Conservation (phyloP, 37 sponge, comb jelly and placozoan species). For the Tethya wilhelma region DNA sequence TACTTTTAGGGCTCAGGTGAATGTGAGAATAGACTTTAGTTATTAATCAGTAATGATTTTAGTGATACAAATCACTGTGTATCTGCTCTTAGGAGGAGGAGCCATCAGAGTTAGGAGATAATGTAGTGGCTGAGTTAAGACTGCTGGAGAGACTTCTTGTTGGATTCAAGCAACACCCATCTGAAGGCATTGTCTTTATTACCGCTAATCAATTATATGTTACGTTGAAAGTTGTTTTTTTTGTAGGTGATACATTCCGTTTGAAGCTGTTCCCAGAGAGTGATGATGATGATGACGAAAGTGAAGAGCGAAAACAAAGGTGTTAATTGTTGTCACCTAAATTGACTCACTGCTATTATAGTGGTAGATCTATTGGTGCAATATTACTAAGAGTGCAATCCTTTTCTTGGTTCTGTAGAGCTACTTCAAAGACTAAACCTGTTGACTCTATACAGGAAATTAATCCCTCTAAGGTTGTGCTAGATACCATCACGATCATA, state of each 20-base stretch:
- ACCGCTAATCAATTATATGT: no score
- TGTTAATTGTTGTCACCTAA: no score
- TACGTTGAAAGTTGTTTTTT: no score
- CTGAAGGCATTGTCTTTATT: no score
- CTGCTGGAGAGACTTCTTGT: slow-evolving; percentile 46
- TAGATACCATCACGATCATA: not conserved
- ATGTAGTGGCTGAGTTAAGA: slow-evolving; percentile 30
- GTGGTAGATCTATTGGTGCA: not conserved
- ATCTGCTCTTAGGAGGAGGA: not conserved
- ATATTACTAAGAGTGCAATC: not conserved
- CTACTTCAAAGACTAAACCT: not conserved
- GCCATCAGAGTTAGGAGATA: not conserved
- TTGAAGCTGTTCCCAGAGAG: slow-evolving; percentile 41
- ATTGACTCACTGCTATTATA: no score
- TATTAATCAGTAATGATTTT: no score
- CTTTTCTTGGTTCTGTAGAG: not conserved
- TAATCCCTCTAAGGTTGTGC: slow-evolving; percentile 26
- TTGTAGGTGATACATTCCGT: slow-evolving; percentile 35
- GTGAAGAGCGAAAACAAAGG: not conserved
- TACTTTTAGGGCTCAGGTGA: not conserved
- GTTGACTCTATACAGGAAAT: not conserved
- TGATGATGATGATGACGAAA: slow-evolving; percentile 32
- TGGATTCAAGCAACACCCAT: slow-evolving; percentile 9
- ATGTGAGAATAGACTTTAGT: no score
- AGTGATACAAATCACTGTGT: not conserved